Evolutionary conservation across 2,888 invertebrate genomes (phyloP), one percentile per base, ranked within the genome.

Genomic region (Hylaea fasciaria): DNA sequence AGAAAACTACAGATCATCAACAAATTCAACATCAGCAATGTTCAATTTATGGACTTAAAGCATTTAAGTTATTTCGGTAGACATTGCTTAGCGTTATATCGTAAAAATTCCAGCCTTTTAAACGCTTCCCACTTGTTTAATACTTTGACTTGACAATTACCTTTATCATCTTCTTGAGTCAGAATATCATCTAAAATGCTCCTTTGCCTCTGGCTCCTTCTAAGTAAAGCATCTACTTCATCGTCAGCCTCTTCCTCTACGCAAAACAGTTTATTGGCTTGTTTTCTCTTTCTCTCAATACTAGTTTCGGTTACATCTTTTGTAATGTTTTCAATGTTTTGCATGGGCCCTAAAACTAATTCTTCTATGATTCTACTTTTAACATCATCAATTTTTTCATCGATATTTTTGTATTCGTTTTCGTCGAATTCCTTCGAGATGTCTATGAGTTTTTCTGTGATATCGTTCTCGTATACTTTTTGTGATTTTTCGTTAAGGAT

Each of bases 161-260:
- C 93, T 93, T 92, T 91, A 82, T 85, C 91, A 73, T 93, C 92
- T 90, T 94, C 94, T 78, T 94, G 92, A 77, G 93, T 93, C 62
- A 95, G 87, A 72, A 95, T 94, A 85, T 95, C 95, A 71, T 94
- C 95, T 74, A 95, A 91, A 74, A 95, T 93, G 85, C 94, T 95
- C 82, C 95, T 93, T 82, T 96, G 95, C 74, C 93, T 93, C 81
- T 94, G 93, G 69, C 95, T 94, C 74, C 95, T 93, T 81, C 88
- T 93, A 48, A 95, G 87, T 58, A 95, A 87, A 61, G 93, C 94
- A 81, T 95, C 95, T 72, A 95, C 83, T 70, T 93, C 94, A 55
- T 93, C 93, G 74, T 95, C 94, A 13, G 87, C 89, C 57, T 94
- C 94, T 60, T 93, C 94, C 60, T 87, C 89, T 11, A 92, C 85